Base-by-base conservation (phyloP, 2,113 vertebrate genomes). In the Corydoras maculifer region DNA sequence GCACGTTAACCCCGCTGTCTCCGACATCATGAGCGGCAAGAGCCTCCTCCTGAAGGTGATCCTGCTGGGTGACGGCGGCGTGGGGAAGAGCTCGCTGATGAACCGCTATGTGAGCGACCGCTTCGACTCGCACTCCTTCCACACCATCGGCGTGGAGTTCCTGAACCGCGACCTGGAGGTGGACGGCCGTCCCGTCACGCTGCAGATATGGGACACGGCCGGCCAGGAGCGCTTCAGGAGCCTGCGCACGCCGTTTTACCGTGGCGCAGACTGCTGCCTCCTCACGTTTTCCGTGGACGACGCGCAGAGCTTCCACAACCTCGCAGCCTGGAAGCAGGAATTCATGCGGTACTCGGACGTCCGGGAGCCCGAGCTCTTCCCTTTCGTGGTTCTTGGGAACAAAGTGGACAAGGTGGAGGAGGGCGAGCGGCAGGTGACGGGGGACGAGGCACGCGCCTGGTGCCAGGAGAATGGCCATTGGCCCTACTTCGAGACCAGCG, bases 201-300 rank as follows among this genome's bases (percentile, higher is more conserved):
- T 99, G 30, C 96, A 99, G 89, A 98, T 99, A 35, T 99, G 96
- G 96, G 96, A 99, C 88, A 99, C 96, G 2, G 96, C 95, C 0
- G 96, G 96, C 2, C 96, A 99, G 85, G 96, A 99, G 83, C 93
- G 94, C 75, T 99, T 99, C 82, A 95, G 97, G 85, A 98, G 95
- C 77, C 87, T 99, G 68, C 89, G 96, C 73, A 99, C 96, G 0
- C 96, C 96, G 1, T 99, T 99, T 84, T 99, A 98, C 89, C 86
- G 94, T 9, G 95, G 96, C 3, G 95, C 96, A 0, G 96, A 99
- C 85, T 98, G 95, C 87, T 99, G 96, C 86, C 87, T 99, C 77
- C 92, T 99, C 62, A 98, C 96, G n/a, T 99, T 98, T 66, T 94
- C 95, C 0, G 93, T 99, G 75, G 94, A 98, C 0, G 93, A 99